Percentiles rank a stretch among this genome's conserved stretches.
Evolutionary conservation across 2,797 vertebrate species (phyloP).

Genomic region (Tenualosa ilisha): DNA sequence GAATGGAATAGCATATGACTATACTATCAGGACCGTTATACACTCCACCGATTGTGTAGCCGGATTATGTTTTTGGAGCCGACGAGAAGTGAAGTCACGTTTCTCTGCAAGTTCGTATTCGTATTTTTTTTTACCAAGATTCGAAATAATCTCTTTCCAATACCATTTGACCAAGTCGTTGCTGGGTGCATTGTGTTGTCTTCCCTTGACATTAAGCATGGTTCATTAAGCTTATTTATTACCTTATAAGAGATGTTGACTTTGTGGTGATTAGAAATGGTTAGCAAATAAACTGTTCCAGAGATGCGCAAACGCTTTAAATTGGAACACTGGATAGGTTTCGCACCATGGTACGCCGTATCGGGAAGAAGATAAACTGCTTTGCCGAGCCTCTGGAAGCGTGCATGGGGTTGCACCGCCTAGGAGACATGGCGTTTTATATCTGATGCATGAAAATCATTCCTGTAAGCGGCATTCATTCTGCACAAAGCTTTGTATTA

Average conservation of each 20-base stretch:
- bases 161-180: neutral
- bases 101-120: neutral
- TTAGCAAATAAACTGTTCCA: neutral
- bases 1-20: conserved; percentile 15
- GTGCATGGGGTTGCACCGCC: neutral
- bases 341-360: neutral
- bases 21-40: neutral
- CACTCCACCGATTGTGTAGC: neutral
- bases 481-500: too few species aligned
- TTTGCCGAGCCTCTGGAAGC: neutral
- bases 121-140: neutral
- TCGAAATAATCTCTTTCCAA: neutral
- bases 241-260: neutral
- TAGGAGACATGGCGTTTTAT: neutral
- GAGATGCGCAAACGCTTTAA: neutral
- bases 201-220: neutral
- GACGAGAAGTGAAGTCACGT: neutral
- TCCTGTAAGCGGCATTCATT: neutral
- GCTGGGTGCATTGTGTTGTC: neutral
- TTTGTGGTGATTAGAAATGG: neutral
- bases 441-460: conserved; percentile 52
- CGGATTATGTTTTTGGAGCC: neutral
- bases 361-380: neutral
- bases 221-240: neutral
- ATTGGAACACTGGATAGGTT: neutral